These are phyloP conservation scores for Orchesella flavescens DNA, from an alignment of 2,888 invertebrate genomes.

Conservation along the genomic window DNA sequence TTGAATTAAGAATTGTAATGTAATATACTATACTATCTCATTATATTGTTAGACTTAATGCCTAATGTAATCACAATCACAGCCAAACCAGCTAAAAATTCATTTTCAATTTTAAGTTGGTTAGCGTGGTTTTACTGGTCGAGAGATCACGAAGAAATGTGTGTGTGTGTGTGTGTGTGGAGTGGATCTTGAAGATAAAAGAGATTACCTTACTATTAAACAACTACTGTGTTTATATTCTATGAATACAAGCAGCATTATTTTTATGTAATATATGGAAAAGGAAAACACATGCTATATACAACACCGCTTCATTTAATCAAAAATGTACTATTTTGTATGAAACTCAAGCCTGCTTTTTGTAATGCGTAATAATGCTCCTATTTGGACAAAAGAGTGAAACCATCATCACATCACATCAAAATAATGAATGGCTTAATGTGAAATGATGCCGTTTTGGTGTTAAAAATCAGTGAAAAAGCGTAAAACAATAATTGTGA, in stretches of 20 bases:
- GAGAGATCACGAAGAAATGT: constrained; percentile 2
- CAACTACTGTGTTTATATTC: too few relatives aligned
- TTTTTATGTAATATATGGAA: too few relatives aligned
- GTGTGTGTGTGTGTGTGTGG: not conserved
- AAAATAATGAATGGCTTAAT: not conserved
- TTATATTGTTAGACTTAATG: not conserved
- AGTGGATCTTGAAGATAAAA: too few relatives aligned
- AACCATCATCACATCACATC: constrained; percentile 17
- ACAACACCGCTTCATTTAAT: not conserved
- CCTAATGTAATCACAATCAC: constrained; percentile 6
- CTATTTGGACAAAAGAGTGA: constrained; percentile 1
- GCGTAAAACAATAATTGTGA: constrained; percentile 43
- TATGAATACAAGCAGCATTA: too few relatives aligned
- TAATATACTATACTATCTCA: constrained; percentile 1
- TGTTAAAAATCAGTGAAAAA: constrained; percentile 18
- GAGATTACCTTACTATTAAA: too few relatives aligned
- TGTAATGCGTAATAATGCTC: too few relatives aligned
- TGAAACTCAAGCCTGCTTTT: not conserved
- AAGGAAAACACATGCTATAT: too few relatives aligned
- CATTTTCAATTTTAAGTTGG: not conserved
- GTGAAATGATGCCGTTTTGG: constrained; percentile 12
- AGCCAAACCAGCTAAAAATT: not conserved
- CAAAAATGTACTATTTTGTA: not conserved
- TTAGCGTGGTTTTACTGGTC: constrained; percentile 13
- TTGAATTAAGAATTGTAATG: not conserved